Evolutionary conservation across 2,113 vertebrate genomes (phyloP), one percentile per base, ranked within the genome.

Genomic region (Puntigrus tetrazona): DNA sequence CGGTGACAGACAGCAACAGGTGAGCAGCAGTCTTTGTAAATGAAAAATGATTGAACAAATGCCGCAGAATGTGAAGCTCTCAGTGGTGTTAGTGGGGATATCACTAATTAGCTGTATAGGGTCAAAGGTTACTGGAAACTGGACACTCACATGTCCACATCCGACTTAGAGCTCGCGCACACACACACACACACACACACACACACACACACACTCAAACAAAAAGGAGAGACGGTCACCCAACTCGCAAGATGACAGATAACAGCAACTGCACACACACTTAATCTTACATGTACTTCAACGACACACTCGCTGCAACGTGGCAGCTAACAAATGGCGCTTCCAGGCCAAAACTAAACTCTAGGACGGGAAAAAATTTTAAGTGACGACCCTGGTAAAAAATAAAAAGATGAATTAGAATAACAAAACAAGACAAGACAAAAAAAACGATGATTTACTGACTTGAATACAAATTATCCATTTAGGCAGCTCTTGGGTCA

Each of bases 71-170:
- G 74, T 70, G 86, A 78, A 63, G 83, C 83, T 84, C 83, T 34
- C 77, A 83, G 84, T 88, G 86, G 88, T 88, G 90, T 87, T 85
- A 90, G 90, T 83, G 89, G 88, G 93, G 87, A 81, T 63, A 82
- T 80, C 87, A 90, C 93, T 94, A 94, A 95, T 95, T 94, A 93
- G 94, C 91, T 90, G 25, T 84, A 81, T 52, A 74, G 87, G 91
- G 92, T 91, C 92, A 93, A 91, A 94, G 93, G 93, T 91, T 76
- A 92, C 79, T 86, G 43, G 87, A 88, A 88, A 88, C 87, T 75
- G 79, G 80, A 88, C 81, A 80, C 87, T 88, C 78, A 76, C 74
- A 69, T 83, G 87, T 61, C 73, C 78, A 47, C 81, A 83, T 85
- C 87, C 36, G n/a, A 83, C 78, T 72, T 83, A 85, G 76, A 86